A percentile compares a stretch with the other conserved stretches of the same genome.
phyloP scores from a whole-genome alignment of 2,113 vertebrate genomes.

The Ctenomys sociabilis region DNA sequence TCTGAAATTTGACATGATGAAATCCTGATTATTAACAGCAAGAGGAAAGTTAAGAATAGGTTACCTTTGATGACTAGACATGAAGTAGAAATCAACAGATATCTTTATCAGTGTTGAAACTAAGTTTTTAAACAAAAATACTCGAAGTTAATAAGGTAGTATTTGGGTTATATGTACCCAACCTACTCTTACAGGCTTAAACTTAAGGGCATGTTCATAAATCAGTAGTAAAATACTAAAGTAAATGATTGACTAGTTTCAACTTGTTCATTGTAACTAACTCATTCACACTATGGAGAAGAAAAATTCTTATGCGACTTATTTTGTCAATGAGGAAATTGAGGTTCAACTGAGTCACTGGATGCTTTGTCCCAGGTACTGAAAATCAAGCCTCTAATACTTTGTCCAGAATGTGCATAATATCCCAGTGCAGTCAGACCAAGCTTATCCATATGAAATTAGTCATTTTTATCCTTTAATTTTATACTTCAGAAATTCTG shows the following conservation, averaged over 20 bases:
- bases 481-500: conserved; percentile 1
- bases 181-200: not conserved
- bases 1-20: not conserved
- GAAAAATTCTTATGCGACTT: not conserved
- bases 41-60: not conserved
- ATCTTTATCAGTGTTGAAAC: not conserved
- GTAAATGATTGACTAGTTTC: not conserved
- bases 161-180: not conserved
- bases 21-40: not conserved
- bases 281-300: not conserved
- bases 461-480: not conserved
- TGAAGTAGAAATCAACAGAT: not conserved
- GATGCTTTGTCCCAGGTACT: not conserved
- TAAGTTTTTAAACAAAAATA: not conserved
- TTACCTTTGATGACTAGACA: not conserved
- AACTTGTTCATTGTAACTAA: not conserved
- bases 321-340: not conserved
- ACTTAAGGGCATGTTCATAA: not conserved
- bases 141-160: not conserved
- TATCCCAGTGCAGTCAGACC: too few species aligned
- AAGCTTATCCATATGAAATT: not conserved
- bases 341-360: not conserved
- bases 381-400: not conserved
- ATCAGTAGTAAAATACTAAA: not conserved
- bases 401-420: not conserved